Evolutionary conservation across 2,113 vertebrate species (phyloP), one percentile per base, ranked within the genome.

Genomic region (Sinocyclocheilus rhinocerous): DNA sequence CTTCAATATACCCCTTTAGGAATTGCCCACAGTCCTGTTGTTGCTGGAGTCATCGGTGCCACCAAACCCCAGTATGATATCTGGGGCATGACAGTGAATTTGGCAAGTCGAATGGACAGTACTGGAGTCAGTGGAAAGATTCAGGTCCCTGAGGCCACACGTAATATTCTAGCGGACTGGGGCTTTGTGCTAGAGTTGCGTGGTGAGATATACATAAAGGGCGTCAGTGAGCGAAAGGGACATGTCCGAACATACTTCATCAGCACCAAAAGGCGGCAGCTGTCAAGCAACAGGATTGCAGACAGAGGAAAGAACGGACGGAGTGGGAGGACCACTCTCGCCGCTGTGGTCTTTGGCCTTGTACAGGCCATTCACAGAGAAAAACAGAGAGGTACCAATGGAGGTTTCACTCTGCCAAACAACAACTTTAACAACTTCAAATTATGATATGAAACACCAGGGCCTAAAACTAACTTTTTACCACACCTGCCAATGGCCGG

Each of bases 91-190:
- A 99, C 97, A 0, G 97, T 98, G 90, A 98, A 97, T 87, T 93
- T 98, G 92, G 97, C 97, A 9, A 98, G 97, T 89, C 96, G 97
- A n/a, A 99, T 99, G 97, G 97, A 98, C 92, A 99, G 96, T 93
- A 97, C 96, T 0, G 97, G 97, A 0, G 95, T 98, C 65, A 97
- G 95, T 13, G 96, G 97, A 81, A 94, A 95, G 76, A 97, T 98
- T 91, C 97, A 98, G 95, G 97, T 97, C 86, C 97, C 97, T 0
- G 97, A 99, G 93, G 96, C 96, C 91, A 99, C 97, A 0, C 94
- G 95, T 87, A 95, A 92, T 91, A 96, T 99, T 91, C 94, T 99
- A 93, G 95, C 96, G 67, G 95, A 98, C 52, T 96, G 96, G 83
- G 98, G 98, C 48, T 99, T 99, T 81, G 94, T 96, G 84, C 96